Evolutionary conservation across 2,888 invertebrate species (phyloP).

Genomic region (Trissolcus japonicus): DNA sequence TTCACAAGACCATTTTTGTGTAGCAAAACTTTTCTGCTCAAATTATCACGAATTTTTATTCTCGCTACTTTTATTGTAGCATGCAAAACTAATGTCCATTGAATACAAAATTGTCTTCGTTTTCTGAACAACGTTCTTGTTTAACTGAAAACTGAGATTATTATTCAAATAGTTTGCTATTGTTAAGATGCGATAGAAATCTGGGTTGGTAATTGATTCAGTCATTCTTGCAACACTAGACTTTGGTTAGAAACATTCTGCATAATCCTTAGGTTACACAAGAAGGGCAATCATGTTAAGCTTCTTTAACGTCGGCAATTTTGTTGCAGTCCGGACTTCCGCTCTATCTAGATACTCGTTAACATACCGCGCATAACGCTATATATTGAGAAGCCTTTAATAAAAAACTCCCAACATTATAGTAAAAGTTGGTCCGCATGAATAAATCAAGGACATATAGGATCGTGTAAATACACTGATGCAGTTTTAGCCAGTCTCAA

Average conservation of each 20-base stretch:
- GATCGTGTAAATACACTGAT: too few species aligned
- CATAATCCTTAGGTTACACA: constrained; percentile 46
- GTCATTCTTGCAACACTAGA: constrained; percentile 29
- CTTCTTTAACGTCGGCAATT: constrained; percentile 44
- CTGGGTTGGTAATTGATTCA: constrained; percentile 19
- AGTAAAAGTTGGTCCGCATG: too few species aligned
- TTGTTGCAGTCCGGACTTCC: constrained; percentile 42
- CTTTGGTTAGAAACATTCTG: constrained; percentile 26
- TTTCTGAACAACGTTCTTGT: background rate
- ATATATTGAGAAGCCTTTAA: constrained; percentile 18
- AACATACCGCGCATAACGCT: constrained; percentile 24
- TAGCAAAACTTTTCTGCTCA: too few species aligned
- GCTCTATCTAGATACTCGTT: constrained; percentile 31
- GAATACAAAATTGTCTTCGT: too few species aligned
- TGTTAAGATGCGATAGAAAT: too few species aligned
- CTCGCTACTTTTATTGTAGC: too few species aligned
- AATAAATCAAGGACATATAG: too few species aligned
- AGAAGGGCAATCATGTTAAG: constrained; percentile 46
- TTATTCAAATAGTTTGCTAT: too few species aligned
- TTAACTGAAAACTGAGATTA: background rate
- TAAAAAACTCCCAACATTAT: constrained; percentile 10
- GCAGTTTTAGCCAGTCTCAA: too few species aligned
- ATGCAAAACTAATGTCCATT: too few species aligned
- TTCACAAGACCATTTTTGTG: too few species aligned
- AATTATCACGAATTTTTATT: too few species aligned